These are phyloP conservation scores for Agrypnus murinus DNA, from an alignment of 2,888 invertebrate species.

Conservation along the genomic window DNA sequence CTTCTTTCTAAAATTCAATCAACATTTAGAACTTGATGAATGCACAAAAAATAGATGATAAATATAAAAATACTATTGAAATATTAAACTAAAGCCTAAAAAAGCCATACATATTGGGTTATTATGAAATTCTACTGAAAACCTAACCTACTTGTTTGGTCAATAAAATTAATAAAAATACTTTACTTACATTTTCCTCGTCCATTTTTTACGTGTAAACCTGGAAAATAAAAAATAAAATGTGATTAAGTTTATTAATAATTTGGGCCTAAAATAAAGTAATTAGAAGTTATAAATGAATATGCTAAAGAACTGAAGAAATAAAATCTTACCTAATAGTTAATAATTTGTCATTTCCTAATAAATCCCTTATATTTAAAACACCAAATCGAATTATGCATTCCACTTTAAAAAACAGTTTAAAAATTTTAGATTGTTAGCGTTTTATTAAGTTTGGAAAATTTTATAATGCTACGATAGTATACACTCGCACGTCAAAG, in stretches of 20 bases:
- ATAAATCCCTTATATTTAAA: conserved; percentile 52
- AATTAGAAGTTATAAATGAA: conserved; percentile 45
- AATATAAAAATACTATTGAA: conserved; percentile 26
- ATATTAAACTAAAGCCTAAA: not conserved
- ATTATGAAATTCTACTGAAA: conserved; percentile 38
- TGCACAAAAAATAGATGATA: conserved; percentile 3
- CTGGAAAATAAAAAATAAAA: conserved; percentile 58
- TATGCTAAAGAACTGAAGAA: conserved; percentile 52
- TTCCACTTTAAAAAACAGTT: conserved; percentile 38
- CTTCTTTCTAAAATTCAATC: conserved; percentile 58
- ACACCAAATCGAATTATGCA: conserved; percentile 31
- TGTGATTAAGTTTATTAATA: conserved; percentile 50
- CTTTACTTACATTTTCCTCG: conserved; percentile 64
- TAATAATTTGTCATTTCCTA: conserved; percentile 66
- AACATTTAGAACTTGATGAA: conserved; percentile 31
- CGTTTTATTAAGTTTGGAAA: conserved; percentile 53
- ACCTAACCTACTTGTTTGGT: conserved; percentile 61
- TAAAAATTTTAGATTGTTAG: conserved; percentile 33
- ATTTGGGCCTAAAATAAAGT: conserved; percentile 44
- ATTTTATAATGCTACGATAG: conserved; percentile 50
- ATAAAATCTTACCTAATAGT: conserved; percentile 63
- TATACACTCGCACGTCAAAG: conserved; percentile 45
- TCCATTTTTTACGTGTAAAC: conserved; percentile 61
- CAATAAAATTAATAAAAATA: conserved; percentile 52
- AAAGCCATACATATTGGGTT: conserved; percentile 44